These are phyloP conservation scores for Globicephala melas DNA, from an alignment of 2,113 vertebrate genomes.

Conservation along the genomic window DNA sequence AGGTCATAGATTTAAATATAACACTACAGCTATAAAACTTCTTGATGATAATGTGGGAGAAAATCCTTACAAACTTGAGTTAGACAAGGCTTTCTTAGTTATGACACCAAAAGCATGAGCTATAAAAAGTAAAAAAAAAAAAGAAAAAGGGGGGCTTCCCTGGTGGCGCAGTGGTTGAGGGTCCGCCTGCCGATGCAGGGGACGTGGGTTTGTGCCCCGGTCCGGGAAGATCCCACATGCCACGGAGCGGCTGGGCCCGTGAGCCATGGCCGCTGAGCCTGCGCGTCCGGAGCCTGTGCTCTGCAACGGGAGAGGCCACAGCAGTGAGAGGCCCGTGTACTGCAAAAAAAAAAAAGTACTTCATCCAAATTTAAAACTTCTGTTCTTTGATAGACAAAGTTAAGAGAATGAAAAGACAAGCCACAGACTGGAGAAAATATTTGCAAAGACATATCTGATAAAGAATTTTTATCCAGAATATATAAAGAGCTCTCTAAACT, in stretches of 20 bases:
- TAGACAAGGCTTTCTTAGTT: constrained; percentile 22
- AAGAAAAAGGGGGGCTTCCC: neutral
- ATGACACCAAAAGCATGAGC: neutral
- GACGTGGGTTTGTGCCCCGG: too few species aligned
- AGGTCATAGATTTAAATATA: neutral
- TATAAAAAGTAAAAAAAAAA: neutral
- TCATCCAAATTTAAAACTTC: constrained; percentile 11
- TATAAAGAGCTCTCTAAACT: neutral
- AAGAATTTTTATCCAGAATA: neutral
- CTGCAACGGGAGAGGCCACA: too few species aligned
- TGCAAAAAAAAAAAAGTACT: neutral
- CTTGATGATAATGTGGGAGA: neutral
- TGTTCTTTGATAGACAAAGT: neutral
- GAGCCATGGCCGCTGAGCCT: too few species aligned
- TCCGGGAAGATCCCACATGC: too few species aligned
- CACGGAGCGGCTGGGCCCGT: too few species aligned
- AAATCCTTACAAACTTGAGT: neutral
- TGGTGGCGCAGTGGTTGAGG: too few species aligned
- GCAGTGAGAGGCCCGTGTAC: too few species aligned
- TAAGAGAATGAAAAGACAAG: constrained; percentile 8
- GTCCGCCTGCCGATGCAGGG: too few species aligned
- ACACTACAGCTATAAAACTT: neutral
- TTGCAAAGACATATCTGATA: constrained; percentile 2
- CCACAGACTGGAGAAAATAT: constrained; percentile 4
- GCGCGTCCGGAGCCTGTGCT: too few species aligned